Base-by-base conservation (phyloP, 2,888 invertebrate genomes). In the Catocala fraxini region DNA sequence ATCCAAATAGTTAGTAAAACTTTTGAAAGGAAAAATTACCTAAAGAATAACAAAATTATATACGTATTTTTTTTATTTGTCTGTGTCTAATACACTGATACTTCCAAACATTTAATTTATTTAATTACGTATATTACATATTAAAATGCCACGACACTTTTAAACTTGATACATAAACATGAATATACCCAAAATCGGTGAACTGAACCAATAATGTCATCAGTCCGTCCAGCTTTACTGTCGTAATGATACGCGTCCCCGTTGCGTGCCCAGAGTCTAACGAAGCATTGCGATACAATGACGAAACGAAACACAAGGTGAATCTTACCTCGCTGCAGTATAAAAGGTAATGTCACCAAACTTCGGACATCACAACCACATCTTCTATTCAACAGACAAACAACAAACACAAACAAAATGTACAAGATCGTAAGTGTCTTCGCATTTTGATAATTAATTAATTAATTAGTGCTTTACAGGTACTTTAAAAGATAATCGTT, bases 221-320 rank as follows among this genome's bases (percentile, higher is more conserved):
- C 86, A 83, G 82, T 80, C 77, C 70, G 80, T 70, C 73, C 84
- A 80, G 80, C 80, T 69, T 71, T 71, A 75, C 82, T 89, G 87
- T 86, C 83, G 89, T 87, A 90, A 87, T 70, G 79, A 71, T 77
- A 73, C 78, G 83, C 85, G 91, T 79, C 91, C 91, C 84, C 88
- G 85, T 89, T 91, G 89, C 90, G 89, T 90, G 89, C 88, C 74
- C 84, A 66, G 91, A 78, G 83, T 89, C 88, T 89, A 87, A 88
- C 87, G 79, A 85, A 84, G 70, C 79, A 76, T 77, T 83, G 87
- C 88, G 85, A 83, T 71, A 65, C 71, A 74, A 79, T 92, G 93
- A 86, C 88, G 93, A 93, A 92, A 94, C 79, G 25, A 56, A 75
- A 71, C 73, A 88, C 94, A 94, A 94, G 93, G 94, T 93, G 92